Base-by-base conservation (phyloP, 2,797 vertebrate genomes). In the Malurus leucopterus region DNA sequence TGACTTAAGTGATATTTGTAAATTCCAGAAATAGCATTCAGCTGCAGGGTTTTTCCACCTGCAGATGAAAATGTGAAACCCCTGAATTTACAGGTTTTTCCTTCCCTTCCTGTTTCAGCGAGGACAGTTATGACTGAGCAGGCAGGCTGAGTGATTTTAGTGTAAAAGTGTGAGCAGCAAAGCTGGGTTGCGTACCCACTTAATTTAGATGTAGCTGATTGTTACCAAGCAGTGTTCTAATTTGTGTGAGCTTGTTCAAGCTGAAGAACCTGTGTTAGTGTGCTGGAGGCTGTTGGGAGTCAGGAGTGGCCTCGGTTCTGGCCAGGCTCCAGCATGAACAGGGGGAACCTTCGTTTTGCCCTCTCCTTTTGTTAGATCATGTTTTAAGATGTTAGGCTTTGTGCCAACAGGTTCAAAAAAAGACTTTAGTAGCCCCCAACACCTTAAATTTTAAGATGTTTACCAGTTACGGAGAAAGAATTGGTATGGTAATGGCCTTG, bases 281-380 rank as follows among this genome's bases (percentile, higher is more conserved):
- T 1, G 0, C 13, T 3, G 3, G 0, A 5, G 84, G 53, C 51
- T 1, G 1, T 0, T n/a, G 9, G 50, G 63, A 81, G 27, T 40
- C 1, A 6, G 63, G 34, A 43, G 50, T 50, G 50, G 40, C 50
- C 38, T 77, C 54, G 24, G 14, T 49, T 77, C 58, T 69, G 83
- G 54, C 79, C 0, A 0, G 23, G 58, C 27, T 77, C 59, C 73
- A 74, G n/a, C 3, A 0, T 0, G 4, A 55, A 26, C 4, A 0
- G 41, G 9, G 58, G 20, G 8, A 63, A 55, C 22, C 44, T 57
- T 78, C 36, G 13, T 69, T 14, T 4, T 0, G 0, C 0, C 0
- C n/a, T 55, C 50, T 77, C 50, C 27, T 70, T 67, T n/a, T 0
- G 0, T 59, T 50, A 32, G 54, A 15, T 83, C 17, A 0, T 2